Evolutionary conservation across 2,888 invertebrate species (phyloP), one percentile per base, ranked within the genome.

Genomic region (Eledone cirrhosa): DNA sequence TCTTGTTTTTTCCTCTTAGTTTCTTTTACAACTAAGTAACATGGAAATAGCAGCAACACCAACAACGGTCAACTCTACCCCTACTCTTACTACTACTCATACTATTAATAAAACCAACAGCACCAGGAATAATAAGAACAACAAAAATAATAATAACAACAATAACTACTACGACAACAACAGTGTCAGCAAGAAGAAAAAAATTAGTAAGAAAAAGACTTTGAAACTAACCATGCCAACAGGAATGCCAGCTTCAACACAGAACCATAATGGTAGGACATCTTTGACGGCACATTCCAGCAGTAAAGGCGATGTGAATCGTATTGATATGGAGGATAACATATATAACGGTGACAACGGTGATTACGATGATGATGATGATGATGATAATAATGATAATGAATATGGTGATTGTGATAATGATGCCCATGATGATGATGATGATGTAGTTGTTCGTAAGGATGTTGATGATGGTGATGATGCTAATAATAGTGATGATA

Each of bases 151-250:
- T 5, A 41, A 69, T 22, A 69, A 33, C n/a, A 41, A 69, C 33
- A 41, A 33, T 22, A 69, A 31, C 31, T 29, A 69, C 69, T 31
- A 31, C 11, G 31, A 69, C 31, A 31, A 69, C 41, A 41, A 33
- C 14, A 69, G 69, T 22, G 69, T 69, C 33, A 33, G 69, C 33
- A 33, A 31, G 22, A 41, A 31, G n/a, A 22, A 69, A 33, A 33
- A 31, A 19, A 69, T 31, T 69, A 41, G n/a, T n/a, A 69, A 41
- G 3, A 41, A 33, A 11, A 33, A 41, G 69, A 1, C 33, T 41
- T 33, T 31, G 69, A 19, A 69, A 33, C 69, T 69, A 69, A n/a
- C 33, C 33, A 69, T 41, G 19, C 69, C 69, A 33, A 69, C 69
- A 69, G 31, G n/a, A 22, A 31, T 33, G 22, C 33, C 33, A 33